Percentiles rank a stretch among this genome's conserved stretches.
phyloP scores from a whole-genome alignment of 2,797 vertebrate species.

The Furcifer pardalis region DNA sequence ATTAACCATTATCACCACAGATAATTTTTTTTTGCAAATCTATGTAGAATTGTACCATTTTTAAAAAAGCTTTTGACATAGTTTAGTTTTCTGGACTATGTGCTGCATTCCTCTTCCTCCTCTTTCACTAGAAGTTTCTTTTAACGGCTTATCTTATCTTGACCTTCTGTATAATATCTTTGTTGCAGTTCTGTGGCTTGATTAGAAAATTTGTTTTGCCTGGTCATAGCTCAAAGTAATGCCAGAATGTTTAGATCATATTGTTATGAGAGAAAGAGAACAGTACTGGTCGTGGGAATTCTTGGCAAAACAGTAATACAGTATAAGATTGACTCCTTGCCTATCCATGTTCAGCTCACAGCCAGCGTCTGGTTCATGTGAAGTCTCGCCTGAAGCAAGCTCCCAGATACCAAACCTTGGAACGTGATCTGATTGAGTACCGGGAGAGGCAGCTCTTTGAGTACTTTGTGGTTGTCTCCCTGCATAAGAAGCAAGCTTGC shows the following conservation, averaged over 20 bases:
- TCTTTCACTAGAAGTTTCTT: background rate
- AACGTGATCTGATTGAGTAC: constrained; percentile 78
- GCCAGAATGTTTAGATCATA: background rate
- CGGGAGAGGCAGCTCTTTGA: constrained; percentile 89
- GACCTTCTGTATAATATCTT: background rate
- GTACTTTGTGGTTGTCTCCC: constrained; percentile 88
- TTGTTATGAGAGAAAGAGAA: background rate
- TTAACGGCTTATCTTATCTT: background rate
- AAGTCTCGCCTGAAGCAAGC: constrained; percentile 80
- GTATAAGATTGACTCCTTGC: rapidly evolving
- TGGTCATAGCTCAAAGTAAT: background rate
- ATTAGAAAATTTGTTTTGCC: background rate
- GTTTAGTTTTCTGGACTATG: background rate
- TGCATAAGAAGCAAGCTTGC: constrained; percentile 86
- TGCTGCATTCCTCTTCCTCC: background rate
- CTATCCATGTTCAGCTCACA: constrained; percentile 69
- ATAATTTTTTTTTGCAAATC: background rate
- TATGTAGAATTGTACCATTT: background rate
- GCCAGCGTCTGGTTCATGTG: constrained; percentile 81
- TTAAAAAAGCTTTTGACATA: background rate
- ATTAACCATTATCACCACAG: background rate
- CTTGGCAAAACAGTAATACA: background rate
- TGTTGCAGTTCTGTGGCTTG: background rate
- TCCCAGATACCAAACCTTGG: constrained; percentile 71
- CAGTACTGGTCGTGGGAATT: background rate